Evolutionary conservation across 2,888 invertebrate species (phyloP), one percentile per base, ranked within the genome.

Genomic region (Oscheius sp.): DNA sequence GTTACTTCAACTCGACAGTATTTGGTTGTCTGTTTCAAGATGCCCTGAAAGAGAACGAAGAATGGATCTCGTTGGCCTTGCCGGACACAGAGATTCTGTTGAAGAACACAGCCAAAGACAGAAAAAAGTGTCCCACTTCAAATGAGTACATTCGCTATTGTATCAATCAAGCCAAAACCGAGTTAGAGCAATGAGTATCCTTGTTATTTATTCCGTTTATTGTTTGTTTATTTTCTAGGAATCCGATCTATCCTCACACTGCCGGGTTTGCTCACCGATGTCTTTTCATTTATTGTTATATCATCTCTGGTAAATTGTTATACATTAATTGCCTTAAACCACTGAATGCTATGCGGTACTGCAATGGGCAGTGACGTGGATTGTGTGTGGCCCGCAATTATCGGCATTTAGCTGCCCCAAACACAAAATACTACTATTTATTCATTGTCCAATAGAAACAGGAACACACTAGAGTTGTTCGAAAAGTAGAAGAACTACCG

Each of bases 381-480:
- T 35, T 55, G 49, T 35, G 35, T n/a, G 25, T 55, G 55, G 55
- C 23, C 13, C 5, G 55, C 55, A 55, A 55, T 55, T 55, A 55
- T 35, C 59, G 59, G 5, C 23, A 23, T 7, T 25, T 35, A 35
- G 35, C 35, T 35, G 3, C 35, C 35, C 3, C 35, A 3, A 9
- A 35, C 35, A 35, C 5, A 35, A 35, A 35, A 35, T 35, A 35
- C 35, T 35, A 35, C 35, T 35, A 35, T 9, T 35, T 35, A 35
- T 35, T 35, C 27, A 27, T 58, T 58, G 7, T 27, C 58, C 58
- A 29, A 58, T 58, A 58, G 58, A 29, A 29, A 58, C 12, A 58
- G 21, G 27, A n/a, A 27, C 29, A 58, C 35, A 58, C 58, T 58
- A 58, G 27, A 58, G 25, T 23, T 27, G 16, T 29, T 58, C 29